Conservation (phyloP, 2,888 invertebrate genomes). For the Theretra japonica region DNA sequence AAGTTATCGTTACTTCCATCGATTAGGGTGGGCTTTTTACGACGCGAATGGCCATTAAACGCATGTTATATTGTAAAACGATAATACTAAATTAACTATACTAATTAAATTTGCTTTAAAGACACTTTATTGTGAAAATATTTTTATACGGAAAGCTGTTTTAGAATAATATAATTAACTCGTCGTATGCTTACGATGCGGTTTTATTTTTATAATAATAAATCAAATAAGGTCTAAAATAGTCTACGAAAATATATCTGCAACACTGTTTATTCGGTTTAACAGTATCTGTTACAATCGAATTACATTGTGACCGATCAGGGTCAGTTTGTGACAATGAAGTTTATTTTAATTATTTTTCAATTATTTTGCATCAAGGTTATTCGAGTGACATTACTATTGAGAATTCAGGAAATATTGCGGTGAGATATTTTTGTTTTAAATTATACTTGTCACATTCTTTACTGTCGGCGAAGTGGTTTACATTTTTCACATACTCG, state of each 20-base stretch:
- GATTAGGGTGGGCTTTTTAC: constrained; percentile 26
- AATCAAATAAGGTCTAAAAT: not conserved
- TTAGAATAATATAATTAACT: not conserved
- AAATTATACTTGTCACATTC: constrained; percentile 1
- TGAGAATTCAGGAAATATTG: constrained; percentile 24
- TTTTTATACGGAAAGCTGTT: not conserved
- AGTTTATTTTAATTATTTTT: constrained; percentile 27
- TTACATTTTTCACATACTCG: not conserved
- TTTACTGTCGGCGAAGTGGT: not conserved
- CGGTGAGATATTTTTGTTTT: constrained; percentile 9
- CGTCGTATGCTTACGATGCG: not conserved
- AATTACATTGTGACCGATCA: constrained; percentile 27
- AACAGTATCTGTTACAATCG: constrained; percentile 15
- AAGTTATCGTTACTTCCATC: constrained; percentile 33
- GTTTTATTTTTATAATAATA: not conserved
- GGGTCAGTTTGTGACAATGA: constrained; percentile 29
- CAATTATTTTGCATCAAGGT: constrained; percentile 14
- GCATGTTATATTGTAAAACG: constrained; percentile 1
- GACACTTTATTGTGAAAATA: not conserved
- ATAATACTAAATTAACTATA: not conserved
- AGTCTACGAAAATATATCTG: not conserved
- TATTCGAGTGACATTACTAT: constrained; percentile 23
- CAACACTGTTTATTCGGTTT: not conserved
- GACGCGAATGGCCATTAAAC: constrained; percentile 17
- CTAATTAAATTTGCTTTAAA: constrained; percentile 4